Percentiles rank a stretch among this genome's conserved stretches.
These are phyloP conservation scores for Eulemur rufifrons DNA, from an alignment of 2,113 vertebrate genomes.

Conservation along the genomic window DNA sequence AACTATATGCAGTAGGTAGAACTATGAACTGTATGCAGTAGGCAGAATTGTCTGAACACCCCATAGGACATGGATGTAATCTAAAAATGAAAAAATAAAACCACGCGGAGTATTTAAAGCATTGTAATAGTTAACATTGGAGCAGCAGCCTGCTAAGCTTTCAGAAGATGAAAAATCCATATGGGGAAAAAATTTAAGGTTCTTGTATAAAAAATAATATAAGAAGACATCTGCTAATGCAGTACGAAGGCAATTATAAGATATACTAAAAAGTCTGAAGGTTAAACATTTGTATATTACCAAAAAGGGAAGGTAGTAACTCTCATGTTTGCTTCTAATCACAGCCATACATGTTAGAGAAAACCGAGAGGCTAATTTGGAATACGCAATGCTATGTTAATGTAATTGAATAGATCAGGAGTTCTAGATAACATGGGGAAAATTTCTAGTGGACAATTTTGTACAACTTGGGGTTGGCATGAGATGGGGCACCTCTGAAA, in stretches of 20 bases:
- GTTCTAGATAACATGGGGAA: too few species aligned
- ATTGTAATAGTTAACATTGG: neutral
- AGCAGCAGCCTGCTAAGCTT: neutral
- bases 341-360: neutral
- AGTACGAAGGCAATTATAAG: neutral
- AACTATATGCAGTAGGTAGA: neutral
- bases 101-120: neutral
- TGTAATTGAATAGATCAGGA: neutral
- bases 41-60: neutral
- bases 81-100: neutral
- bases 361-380: neutral
- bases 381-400: neutral
- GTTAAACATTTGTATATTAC: neutral
- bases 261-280: neutral
- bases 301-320: neutral
- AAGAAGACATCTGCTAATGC: neutral
- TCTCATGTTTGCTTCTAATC: neutral
- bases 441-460: neutral
- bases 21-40: neutral
- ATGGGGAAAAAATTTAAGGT: neutral
- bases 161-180: neutral
- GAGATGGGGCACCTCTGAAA: neutral
- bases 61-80: neutral
- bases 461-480: fast-evolving
- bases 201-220: neutral